A percentile compares a stretch with the other conserved stretches of the same genome.
Evolutionary conservation across 2,797 vertebrate species (phyloP).

Genomic region (Hydrophis major): DNA sequence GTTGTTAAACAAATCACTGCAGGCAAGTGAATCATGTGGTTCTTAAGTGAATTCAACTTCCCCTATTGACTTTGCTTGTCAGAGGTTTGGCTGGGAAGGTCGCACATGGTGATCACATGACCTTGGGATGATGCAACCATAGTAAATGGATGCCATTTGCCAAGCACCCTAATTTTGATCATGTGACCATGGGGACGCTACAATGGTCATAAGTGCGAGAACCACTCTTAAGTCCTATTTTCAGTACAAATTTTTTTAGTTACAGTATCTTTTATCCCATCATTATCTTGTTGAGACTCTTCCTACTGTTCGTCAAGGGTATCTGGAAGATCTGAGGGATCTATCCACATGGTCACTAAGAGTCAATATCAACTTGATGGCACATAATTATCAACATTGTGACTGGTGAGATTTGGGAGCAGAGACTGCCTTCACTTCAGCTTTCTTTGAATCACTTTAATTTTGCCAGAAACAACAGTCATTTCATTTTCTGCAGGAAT

Average conservation of each 20-base stretch:
- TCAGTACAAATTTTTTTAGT: background rate
- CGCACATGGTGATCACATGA: background rate
- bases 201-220: background rate
- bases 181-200: background rate
- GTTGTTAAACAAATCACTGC: too few relatives aligned
- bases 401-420: background rate
- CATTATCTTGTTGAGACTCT: background rate
- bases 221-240: background rate
- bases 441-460: background rate
- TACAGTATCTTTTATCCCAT: background rate
- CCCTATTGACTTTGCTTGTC: too few relatives aligned
- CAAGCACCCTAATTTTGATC: background rate
- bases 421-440: background rate
- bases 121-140: background rate
- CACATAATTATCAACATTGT: background rate
- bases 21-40: too few relatives aligned
- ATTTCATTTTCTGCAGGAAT: slow-evolving; percentile 11
- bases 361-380: background rate
- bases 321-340: background rate
- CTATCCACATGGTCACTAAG: background rate
- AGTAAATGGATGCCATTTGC: background rate
- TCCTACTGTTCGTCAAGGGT: background rate
- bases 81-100: background rate
- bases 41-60: too few relatives aligned
- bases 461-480: background rate